These are phyloP conservation scores for Leucoma salicis DNA, from an alignment of 2,888 invertebrate genomes.

Conservation along the genomic window DNA sequence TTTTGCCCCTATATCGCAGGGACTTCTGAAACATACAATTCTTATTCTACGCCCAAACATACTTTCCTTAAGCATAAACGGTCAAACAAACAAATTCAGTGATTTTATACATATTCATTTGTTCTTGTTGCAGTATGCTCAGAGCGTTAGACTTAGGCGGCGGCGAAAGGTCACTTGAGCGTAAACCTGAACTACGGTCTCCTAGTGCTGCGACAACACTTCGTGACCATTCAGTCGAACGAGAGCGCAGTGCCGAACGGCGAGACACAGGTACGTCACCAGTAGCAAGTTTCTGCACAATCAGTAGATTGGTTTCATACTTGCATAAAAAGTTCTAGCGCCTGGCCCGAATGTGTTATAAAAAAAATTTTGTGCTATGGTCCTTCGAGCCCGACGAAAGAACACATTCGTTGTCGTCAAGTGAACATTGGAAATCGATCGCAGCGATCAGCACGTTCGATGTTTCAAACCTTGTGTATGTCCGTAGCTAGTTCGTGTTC, in stretches of 20 bases:
- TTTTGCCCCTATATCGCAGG: no score
- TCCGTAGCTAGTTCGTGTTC: slow-evolving; percentile 72
- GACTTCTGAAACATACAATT: no score
- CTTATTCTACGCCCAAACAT: no score
- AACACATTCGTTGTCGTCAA: slow-evolving; percentile 26
- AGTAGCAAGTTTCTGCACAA: slow-evolving; percentile 7
- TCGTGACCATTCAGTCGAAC: slow-evolving; percentile 59
- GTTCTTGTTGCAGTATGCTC: slow-evolving; percentile 84
- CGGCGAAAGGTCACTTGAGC: slow-evolving; percentile 51
- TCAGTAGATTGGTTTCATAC: neutral
- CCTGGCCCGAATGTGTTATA: slow-evolving; percentile 18
- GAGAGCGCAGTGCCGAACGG: slow-evolving; percentile 64
- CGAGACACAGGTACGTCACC: slow-evolving; percentile 68
- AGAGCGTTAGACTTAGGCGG: slow-evolving; percentile 87
- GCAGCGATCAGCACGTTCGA: slow-evolving; percentile 41
- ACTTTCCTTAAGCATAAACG: no score
- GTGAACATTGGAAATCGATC: slow-evolving; percentile 52
- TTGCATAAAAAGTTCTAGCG: slow-evolving; percentile 8
- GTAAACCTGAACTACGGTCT: slow-evolving; percentile 77
- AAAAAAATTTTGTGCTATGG: neutral
- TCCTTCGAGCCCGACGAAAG: slow-evolving; percentile 16
- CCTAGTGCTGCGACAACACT: slow-evolving; percentile 55
- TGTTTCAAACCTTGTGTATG: slow-evolving; percentile 48
- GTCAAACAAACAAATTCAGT: no score
- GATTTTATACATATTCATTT: no score